Base-by-base conservation (phyloP, 2,113 vertebrate genomes). In the Mormoops blainvillei region DNA sequence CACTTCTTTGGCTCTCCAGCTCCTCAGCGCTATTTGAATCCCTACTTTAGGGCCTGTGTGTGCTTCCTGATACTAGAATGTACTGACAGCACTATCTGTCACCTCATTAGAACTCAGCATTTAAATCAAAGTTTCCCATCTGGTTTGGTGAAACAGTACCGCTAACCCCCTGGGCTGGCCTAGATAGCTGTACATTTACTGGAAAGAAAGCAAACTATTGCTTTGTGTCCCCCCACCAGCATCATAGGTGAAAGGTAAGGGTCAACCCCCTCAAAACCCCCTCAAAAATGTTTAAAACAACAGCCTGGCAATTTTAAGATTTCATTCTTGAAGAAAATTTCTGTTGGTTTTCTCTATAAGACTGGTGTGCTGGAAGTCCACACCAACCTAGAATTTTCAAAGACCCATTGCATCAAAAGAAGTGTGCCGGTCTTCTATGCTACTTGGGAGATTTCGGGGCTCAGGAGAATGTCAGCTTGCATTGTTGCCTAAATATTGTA, bases 381-480 rank as follows among this genome's bases (percentile, higher is more conserved):
- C 48, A 96, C 87, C 94, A 97, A 95, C 89, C 94, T 96, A 96
- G 33, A 97, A 97, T 95, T 98, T 97, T 94, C 85, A 95, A 97
- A 97, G 93, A 97, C 95, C 97, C 80, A 85, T 90, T 92, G 87
- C 94, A 94, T 93, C 98, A 97, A 98, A 98, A 96, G 96, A 97
- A 94, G 73, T 92, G 67, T 96, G 91, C 50, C 92, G 76, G 94
- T 97, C 90, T 94, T 95, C 96, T 97, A 95, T 96, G 97, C 97
- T 97, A 96, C 98, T 95, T 96, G 95, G 96, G 94, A 97, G 94
- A 56, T 48, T 78, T 65, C 63, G 38, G 36, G 67, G 45, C 12
- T 88, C 58, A 86, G 89, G 14, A 78, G 98, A 98, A 98, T 97
- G 97, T 98, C 98, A 98, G 96, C 82, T 97, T 98, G 94, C 97